phyloP scores from a whole-genome alignment of 92 coral and sea anemone genomes.

The Paragorgia papillata region DNA sequence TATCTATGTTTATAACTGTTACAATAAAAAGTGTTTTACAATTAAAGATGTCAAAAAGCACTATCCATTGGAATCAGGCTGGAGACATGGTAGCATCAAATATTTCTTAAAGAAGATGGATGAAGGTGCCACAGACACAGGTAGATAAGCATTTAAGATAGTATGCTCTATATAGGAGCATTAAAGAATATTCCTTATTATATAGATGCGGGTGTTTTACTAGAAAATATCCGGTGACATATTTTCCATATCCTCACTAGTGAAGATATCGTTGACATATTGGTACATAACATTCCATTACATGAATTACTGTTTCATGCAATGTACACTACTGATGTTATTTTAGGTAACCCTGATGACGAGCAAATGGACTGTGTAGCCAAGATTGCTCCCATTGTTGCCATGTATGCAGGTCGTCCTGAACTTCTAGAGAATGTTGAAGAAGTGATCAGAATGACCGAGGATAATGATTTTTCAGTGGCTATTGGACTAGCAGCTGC shows the following conservation, averaged over 20 bases:
- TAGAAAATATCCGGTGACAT: no score
- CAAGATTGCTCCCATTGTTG: constrained; percentile 13
- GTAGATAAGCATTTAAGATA: background rate
- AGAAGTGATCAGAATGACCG: constrained; percentile 14
- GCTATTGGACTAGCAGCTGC: constrained; percentile 22
- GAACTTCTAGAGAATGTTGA: constrained; percentile 16
- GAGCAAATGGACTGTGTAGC: constrained; percentile 12
- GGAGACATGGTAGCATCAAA: constrained; percentile 28
- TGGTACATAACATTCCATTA: no score
- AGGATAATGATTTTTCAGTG: constrained; percentile 10
- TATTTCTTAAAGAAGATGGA: constrained; percentile 26
- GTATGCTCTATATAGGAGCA: no score
- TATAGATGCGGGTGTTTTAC: no score
- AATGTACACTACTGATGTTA: no score
- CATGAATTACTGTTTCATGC: no score
- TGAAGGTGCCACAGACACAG: constrained; percentile 8
- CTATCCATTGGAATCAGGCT: constrained; percentile 9
- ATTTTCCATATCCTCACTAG: no score
- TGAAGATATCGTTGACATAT: no score
- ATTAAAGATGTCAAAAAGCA: background rate
- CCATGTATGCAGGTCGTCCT: constrained; percentile 36
- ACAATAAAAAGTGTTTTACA: no score
- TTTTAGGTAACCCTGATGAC: constrained; percentile 10
- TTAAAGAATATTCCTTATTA: no score
- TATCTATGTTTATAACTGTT: no score